A percentile compares a stretch with the other conserved stretches of the same genome.
Conservation (phyloP, 2,888 invertebrate species). For the Lamellibrachia columna region DNA sequence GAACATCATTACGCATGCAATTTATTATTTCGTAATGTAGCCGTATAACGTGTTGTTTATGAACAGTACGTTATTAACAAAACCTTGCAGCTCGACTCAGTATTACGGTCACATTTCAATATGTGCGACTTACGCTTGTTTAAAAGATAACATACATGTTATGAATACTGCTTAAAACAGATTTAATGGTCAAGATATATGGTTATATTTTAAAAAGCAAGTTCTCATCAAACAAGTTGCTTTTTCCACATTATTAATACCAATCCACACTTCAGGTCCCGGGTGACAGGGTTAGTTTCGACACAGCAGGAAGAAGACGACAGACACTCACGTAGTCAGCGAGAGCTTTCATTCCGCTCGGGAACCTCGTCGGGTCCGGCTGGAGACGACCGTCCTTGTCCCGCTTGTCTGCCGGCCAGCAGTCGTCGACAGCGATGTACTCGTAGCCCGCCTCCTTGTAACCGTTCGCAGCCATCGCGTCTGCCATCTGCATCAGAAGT, state of each 20-base stretch:
- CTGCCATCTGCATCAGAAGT: slow-evolving; percentile 37
- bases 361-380: slow-evolving; percentile 34
- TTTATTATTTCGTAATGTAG: too few relatives aligned
- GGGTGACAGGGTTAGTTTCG: too few relatives aligned
- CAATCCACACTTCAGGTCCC: background rate
- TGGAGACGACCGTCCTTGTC: slow-evolving; percentile 40
- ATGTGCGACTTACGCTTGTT: too few relatives aligned
- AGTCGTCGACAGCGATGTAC: slow-evolving; percentile 42
- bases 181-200: background rate
- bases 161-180: too few relatives aligned
- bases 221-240: background rate
- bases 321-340: slow-evolving; percentile 30
- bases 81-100: too few relatives aligned
- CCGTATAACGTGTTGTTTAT: too few relatives aligned
- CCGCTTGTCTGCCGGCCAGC: slow-evolving; percentile 37
- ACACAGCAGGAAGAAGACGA: too few relatives aligned
- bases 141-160: too few relatives aligned
- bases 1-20: background rate
- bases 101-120: too few relatives aligned
- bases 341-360: slow-evolving; percentile 28
- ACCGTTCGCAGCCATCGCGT: slow-evolving; percentile 38
- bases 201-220: background rate
- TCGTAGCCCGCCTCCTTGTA: slow-evolving; percentile 39
- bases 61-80: too few relatives aligned
- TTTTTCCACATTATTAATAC: background rate